Evolutionary conservation across 2,113 vertebrate genomes (phyloP), one percentile per base, ranked within the genome.

Genomic region (Bufo bufo): DNA sequence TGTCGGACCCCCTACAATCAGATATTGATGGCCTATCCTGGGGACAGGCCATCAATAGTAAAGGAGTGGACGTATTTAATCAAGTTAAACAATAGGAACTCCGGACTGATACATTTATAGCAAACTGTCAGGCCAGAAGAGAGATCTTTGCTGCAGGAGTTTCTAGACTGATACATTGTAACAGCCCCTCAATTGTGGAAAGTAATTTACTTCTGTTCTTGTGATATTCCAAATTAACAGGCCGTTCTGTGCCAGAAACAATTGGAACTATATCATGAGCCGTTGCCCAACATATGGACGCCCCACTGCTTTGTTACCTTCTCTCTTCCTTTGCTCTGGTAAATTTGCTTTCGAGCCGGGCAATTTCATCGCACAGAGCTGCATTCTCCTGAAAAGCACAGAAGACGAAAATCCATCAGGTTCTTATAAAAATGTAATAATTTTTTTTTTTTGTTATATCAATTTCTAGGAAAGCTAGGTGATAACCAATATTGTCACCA

Each of bases 291-390:
- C 16, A 17, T 6, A 61, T 6, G 14, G 16, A 17, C 9, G 52
- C 52, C 0, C 3, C 58, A 17, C n/a, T 11, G 23, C 43, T 69
- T 6, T 2, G 45, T 92, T 83, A 96, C 97, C 96, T 96, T 85
- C 97, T 95, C 88, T 98, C 97, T 81, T 97, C 97, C 89, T 97
- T 97, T 17, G 95, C 96, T 92, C 94, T 93, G 10, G 97, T 90
- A 92, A 97, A 97, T 92, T 97, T 97, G 91, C 96, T 96, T 85
- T 98, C 97, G 85, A 97, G 91, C 66, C 96, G 95, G 71, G 97
- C 97, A 33, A 97, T 95, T 93, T 98, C 97, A 92, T 98, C 97
- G 91, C 96, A 97, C 50, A 98, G 94, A 23, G 97, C 96, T 59
- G 97, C 97, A 88, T 97, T 98, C 91, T 98, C 93, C 86, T 88